phyloP scores from a whole-genome alignment of 2,888 invertebrate genomes.

The Stictocephala bisonia region DNA sequence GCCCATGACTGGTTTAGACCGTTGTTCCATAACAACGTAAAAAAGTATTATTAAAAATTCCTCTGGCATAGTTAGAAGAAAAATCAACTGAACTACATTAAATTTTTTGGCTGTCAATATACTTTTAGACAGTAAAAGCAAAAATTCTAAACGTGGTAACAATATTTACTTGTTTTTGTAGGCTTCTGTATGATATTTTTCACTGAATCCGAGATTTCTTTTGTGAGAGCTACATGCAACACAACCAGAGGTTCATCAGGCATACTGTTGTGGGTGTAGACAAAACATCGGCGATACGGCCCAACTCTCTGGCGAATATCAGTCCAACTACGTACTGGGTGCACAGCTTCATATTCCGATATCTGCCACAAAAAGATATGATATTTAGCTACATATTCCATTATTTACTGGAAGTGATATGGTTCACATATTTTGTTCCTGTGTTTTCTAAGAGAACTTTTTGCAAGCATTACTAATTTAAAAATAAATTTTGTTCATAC shows the following conservation, averaged over 20 bases:
- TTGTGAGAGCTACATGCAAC: conserved; percentile 75
- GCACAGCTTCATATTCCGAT: conserved; percentile 78
- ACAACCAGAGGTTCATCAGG: conserved; percentile 77
- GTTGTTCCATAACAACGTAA: too few relatives aligned
- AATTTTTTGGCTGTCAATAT: too few relatives aligned
- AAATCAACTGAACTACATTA: too few relatives aligned
- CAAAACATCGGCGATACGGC: conserved; percentile 73
- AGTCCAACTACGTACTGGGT: conserved; percentile 75
- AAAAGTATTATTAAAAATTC: too few relatives aligned
- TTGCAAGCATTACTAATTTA: too few relatives aligned
- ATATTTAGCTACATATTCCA: neutral
- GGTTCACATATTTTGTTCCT: too few relatives aligned
- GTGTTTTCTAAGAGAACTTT: too few relatives aligned
- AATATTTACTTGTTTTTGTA: conserved; percentile 7
- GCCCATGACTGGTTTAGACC: too few relatives aligned
- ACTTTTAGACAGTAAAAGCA: too few relatives aligned
- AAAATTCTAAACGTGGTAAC: conserved; percentile 10
- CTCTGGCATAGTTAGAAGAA: too few relatives aligned
- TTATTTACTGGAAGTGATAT: too few relatives aligned
- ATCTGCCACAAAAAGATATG: conserved; percentile 65
- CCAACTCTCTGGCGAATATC: conserved; percentile 76
- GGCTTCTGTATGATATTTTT: conserved; percentile 53
- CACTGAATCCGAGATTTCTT: conserved; percentile 67
- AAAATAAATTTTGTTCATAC: too few relatives aligned
- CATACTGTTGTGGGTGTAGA: conserved; percentile 77